Conservation (phyloP, 2,113 vertebrate genomes). For the Rana temporaria region DNA sequence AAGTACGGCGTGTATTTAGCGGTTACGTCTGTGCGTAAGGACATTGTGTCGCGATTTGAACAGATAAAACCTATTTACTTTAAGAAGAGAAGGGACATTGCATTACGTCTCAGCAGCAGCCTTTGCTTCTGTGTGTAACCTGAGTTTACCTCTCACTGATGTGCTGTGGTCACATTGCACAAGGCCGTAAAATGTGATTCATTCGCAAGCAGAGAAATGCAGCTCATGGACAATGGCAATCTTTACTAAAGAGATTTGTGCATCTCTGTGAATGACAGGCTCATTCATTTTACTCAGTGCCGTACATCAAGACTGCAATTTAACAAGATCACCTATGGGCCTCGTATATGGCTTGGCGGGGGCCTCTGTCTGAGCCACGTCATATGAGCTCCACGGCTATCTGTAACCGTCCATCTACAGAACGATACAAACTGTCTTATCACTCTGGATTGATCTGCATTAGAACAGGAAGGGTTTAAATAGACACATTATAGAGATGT, state of each 20-base stretch:
- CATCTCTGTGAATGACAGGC: neutral
- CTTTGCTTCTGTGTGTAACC: slow-evolving; percentile 4
- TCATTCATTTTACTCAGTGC: too few species aligned
- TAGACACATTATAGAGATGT: neutral
- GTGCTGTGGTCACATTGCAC: slow-evolving; percentile 37
- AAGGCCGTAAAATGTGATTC: slow-evolving; percentile 41
- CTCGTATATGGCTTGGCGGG: slow-evolving; percentile 20
- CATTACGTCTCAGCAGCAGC: slow-evolving; percentile 2
- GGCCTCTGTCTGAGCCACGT: slow-evolving; percentile 14
- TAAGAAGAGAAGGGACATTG: slow-evolving; percentile 6
- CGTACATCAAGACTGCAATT: neutral
- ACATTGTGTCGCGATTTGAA: slow-evolving; percentile 34
- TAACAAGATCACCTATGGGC: slow-evolving; percentile 24
- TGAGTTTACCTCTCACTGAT: slow-evolving; percentile 41
- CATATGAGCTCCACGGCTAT: neutral
- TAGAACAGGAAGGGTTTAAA: neutral
- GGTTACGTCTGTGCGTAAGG: neutral
- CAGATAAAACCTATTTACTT: slow-evolving; percentile 42
- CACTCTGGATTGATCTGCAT: neutral
- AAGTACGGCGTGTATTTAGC: neutral
- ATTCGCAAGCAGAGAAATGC: slow-evolving; percentile 7
- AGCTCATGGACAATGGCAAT: slow-evolving; percentile 45
- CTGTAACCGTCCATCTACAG: neutral
- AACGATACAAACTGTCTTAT: slow-evolving; percentile 29
- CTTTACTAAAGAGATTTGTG: slow-evolving; percentile 10